Evolutionary conservation across 2,888 invertebrate genomes (phyloP), one percentile per base, ranked within the genome.

Genomic region (Platerodrilus igneus): DNA sequence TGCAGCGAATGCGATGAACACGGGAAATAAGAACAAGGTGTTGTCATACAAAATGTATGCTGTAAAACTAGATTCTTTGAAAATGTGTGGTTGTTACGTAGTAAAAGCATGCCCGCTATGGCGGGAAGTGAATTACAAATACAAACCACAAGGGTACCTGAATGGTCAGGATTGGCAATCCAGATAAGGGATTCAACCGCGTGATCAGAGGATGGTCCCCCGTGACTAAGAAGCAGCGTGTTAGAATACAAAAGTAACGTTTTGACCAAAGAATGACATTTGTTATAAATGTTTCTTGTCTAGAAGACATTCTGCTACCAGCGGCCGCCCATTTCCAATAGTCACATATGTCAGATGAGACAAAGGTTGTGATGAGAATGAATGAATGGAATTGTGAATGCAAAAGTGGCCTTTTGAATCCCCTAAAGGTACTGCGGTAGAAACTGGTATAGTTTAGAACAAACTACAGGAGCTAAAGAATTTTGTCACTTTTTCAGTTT

Each of bases 11-110:
- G 45, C 48, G 45, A 46, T 48, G 43, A 45, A 47, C 48, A 43
- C 48, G 50, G 51, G 52, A 51, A 54, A 55, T 50, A 56, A 52
- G 52, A 57, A 53, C 47, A 52, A 56, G 55, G 58, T 58, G 55
- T 56, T 54, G 59, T 59, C 62, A 62, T 65, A 59, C 60, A 65
- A 64, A 60, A 64, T 65, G 62, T 58, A 65, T 64, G 61, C 51
- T 53, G 50, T 57, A 61, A 60, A 58, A 65, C 64, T 62, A 63
- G 60, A 65, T 64, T 59, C 57, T 57, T 53, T 35, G 45, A 37
- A 45, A 46, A 45, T 41, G 45, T 37, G 38, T 47, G 47, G 37
- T 42, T 34, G 36, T 42, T 42, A 42, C 35, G 38, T 33, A 41
- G 37, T 44, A 37, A 43, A 36, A 42, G 44, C 39, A 31, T 35